These are phyloP conservation scores for Diplogasteroides magnus DNA, from an alignment of 1,140 invertebrate species.

Conservation along the genomic window DNA sequence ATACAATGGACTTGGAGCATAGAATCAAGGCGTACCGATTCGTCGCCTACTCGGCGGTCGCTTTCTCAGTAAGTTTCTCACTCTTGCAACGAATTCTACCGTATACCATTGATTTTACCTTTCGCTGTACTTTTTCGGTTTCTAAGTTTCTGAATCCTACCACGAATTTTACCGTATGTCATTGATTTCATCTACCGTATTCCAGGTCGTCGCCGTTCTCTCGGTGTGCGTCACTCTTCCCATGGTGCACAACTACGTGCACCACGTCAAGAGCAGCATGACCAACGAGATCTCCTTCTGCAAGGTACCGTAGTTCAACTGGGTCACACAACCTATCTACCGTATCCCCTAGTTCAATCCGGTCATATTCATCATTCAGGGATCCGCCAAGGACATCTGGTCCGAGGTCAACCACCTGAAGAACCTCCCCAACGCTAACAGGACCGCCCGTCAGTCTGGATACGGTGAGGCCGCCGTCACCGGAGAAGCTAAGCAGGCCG, in stretches of 20 bases:
- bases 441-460: slow-evolving; percentile 35
- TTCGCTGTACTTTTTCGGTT: too few species aligned
- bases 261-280: slow-evolving; percentile 33
- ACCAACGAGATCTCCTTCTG: slow-evolving; percentile 31
- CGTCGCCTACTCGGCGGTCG: too few species aligned
- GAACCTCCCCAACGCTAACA: slow-evolving; percentile 27
- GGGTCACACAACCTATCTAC: too few species aligned
- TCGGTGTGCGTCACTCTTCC: slow-evolving; percentile 35
- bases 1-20: slow-evolving; percentile 19
- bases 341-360: neutral
- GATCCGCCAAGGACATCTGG: slow-evolving; percentile 39
- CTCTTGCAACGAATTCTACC: too few species aligned
- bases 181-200: too few species aligned
- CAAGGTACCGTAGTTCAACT: slow-evolving; percentile 9
- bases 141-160: too few species aligned
- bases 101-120: too few species aligned
- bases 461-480: slow-evolving; percentile 6
- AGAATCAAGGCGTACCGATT: slow-evolving; percentile 32
- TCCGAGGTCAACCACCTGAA: slow-evolving; percentile 35
- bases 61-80: slow-evolving; percentile 36
- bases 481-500: slow-evolving; percentile 6
- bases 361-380: slow-evolving; percentile 22
- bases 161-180: too few species aligned
- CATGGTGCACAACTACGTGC: slow-evolving; percentile 38
- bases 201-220: slow-evolving; percentile 33